A percentile compares a stretch with the other conserved stretches of the same genome.
These are phyloP conservation scores for Patella ulyssiponensis DNA, from an alignment of 2,888 invertebrate species.

Conservation along the genomic window DNA sequence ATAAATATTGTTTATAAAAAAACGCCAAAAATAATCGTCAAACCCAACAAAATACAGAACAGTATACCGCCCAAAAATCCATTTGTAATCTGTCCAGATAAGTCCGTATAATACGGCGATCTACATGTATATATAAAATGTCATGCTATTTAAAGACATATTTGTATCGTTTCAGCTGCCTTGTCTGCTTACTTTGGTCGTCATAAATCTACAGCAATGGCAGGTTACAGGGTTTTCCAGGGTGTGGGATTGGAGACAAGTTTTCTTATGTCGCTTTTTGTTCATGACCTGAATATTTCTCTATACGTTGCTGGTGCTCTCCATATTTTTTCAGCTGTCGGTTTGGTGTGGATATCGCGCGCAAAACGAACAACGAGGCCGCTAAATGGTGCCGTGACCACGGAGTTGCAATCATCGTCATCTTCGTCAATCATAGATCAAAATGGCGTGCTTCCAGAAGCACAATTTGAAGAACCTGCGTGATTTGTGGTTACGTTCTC, in stretches of 20 bases:
- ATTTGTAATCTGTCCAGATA: too few relatives aligned
- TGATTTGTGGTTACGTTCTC: not conserved
- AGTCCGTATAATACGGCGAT: too few relatives aligned
- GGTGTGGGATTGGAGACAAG: conserved; percentile 54
- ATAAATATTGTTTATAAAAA: too few relatives aligned
- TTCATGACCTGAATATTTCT: conserved; percentile 34
- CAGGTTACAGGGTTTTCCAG: conserved; percentile 55
- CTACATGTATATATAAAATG: too few relatives aligned
- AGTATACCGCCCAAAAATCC: too few relatives aligned
- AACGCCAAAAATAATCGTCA: too few relatives aligned
- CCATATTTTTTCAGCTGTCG: conserved; percentile 39
- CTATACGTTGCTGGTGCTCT: conserved; percentile 37
- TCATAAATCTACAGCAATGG: conserved; percentile 56
- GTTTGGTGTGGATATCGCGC: conserved; percentile 35
- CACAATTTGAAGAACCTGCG: conserved; percentile 1
- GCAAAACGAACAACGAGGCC: not conserved
- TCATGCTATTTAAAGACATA: not conserved
- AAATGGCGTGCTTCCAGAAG: not conserved
- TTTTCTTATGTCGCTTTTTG: conserved; percentile 37
- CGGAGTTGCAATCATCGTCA: not conserved
- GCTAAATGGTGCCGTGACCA: not conserved
- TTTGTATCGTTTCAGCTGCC: conserved; percentile 26
- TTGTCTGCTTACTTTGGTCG: conserved; percentile 38
- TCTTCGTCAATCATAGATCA: not conserved
- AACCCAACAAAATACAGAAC: too few relatives aligned